Evolutionary conservation across 2,888 invertebrate genomes (phyloP).

Genomic region (Mesorhabditis sp.): DNA sequence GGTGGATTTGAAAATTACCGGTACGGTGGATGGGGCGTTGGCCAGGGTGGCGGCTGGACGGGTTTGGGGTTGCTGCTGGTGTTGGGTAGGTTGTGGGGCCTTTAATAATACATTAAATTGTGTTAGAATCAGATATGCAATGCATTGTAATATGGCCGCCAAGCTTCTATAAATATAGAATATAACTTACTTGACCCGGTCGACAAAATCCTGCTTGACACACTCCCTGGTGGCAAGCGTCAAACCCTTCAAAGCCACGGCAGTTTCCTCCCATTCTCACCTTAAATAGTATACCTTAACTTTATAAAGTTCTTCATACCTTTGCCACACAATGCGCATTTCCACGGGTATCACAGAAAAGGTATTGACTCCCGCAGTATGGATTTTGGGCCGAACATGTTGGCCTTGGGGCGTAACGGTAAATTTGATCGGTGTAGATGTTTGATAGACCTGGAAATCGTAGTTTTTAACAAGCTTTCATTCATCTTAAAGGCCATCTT

Average conservation of each 20-base stretch:
- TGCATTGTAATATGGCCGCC: too few relatives aligned
- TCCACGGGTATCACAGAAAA: slow-evolving; percentile 34
- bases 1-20: too few relatives aligned
- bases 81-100: too few relatives aligned
- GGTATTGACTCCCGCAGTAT: slow-evolving; percentile 41
- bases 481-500: not conserved
- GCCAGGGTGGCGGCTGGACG: too few relatives aligned
- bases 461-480: not conserved
- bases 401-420: slow-evolving; percentile 51
- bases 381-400: slow-evolving; percentile 44
- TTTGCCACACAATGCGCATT: slow-evolving; percentile 53
- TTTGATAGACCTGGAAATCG: slow-evolving; percentile 48
- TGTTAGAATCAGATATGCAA: too few relatives aligned
- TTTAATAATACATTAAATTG: too few relatives aligned
- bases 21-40: too few relatives aligned
- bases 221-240: slow-evolving; percentile 46
- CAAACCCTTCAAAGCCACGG: slow-evolving; percentile 51
- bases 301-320: slow-evolving; percentile 16
- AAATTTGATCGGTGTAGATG: slow-evolving; percentile 54
- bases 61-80: too few relatives aligned
- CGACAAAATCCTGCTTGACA: slow-evolving; percentile 49
- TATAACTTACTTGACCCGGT: slow-evolving; percentile 25
- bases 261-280: slow-evolving; percentile 43
- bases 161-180: too few relatives aligned
- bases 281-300: slow-evolving; percentile 7